Evolutionary conservation across 2,797 vertebrate genomes (phyloP).

Genomic region (Amblyopsis hoosieri): DNA sequence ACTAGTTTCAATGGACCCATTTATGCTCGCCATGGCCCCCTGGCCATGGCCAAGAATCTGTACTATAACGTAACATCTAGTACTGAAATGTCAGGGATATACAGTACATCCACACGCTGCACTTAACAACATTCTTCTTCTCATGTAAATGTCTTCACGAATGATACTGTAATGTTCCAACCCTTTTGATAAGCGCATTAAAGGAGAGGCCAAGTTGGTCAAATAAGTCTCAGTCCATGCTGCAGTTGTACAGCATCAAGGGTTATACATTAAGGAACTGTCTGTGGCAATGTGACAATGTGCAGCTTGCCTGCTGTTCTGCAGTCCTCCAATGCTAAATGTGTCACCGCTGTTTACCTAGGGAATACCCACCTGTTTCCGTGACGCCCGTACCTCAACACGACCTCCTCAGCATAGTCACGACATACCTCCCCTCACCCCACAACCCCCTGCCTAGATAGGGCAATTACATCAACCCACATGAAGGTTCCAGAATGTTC

Average conservation of each 20-base stretch:
- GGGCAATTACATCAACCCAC: slow-evolving; percentile 25
- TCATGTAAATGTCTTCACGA: no score
- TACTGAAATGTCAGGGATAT: no score
- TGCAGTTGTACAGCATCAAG: background rate
- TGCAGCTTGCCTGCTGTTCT: slow-evolving; percentile 25
- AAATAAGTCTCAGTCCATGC: background rate
- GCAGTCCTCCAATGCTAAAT: slow-evolving; percentile 33
- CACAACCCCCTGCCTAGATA: slow-evolving; percentile 12
- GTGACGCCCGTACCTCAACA: slow-evolving; percentile 14
- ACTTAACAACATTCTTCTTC: no score
- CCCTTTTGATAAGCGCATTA: no score
- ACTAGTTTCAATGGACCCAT: no score
- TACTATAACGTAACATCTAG: no score
- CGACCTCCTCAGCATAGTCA: slow-evolving; percentile 22
- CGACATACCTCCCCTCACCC: slow-evolving; percentile 4
- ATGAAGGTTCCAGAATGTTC: slow-evolving; percentile 19
- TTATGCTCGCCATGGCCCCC: no score
- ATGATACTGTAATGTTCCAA: no score
- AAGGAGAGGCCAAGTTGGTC: no score
- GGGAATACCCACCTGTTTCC: slow-evolving; percentile 39
- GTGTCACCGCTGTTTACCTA: slow-evolving; percentile 45
- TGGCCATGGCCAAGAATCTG: no score
- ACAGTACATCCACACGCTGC: no score
- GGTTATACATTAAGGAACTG: background rate
- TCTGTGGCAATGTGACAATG: slow-evolving; percentile 2